Evolutionary conservation across 2,113 vertebrate genomes (phyloP).

Genomic region (Ellobius talpinus): DNA sequence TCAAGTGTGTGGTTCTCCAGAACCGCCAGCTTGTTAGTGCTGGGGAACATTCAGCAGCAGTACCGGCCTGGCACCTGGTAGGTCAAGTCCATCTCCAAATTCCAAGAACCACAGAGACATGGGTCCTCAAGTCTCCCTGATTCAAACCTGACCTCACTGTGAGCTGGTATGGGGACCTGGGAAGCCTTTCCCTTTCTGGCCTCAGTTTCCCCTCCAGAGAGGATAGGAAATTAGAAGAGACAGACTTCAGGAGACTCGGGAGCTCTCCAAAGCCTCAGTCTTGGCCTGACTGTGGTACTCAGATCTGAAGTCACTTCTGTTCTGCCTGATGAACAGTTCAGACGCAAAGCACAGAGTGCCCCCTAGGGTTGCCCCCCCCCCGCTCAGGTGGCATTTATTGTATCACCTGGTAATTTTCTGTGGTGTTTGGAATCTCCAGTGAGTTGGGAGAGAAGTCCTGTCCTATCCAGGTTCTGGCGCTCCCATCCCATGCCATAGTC

Average conservation of each 20-base stretch:
- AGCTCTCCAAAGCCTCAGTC: background rate
- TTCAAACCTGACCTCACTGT: background rate
- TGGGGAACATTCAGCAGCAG: background rate
- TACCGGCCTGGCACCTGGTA: background rate
- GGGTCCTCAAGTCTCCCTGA: background rate
- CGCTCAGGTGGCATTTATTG: slow-evolving; percentile 36
- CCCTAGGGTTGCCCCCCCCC: background rate
- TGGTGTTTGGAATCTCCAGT: background rate
- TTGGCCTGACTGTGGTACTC: background rate
- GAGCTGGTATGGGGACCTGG: background rate
- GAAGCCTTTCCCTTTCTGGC: background rate
- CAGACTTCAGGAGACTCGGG: fast-evolving
- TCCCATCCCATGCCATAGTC: background rate
- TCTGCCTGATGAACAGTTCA: background rate
- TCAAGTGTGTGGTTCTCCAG: background rate
- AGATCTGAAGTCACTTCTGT: background rate
- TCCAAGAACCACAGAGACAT: background rate
- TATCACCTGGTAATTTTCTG: slow-evolving; percentile 55
- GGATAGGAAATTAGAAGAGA: background rate
- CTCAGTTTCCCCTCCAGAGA: background rate
- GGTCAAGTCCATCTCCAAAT: background rate
- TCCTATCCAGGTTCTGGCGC: background rate
- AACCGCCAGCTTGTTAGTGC: background rate
- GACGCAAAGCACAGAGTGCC: background rate
- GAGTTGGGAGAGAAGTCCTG: background rate